These are phyloP conservation scores for Typhlomys cinereus DNA, from an alignment of 2,113 vertebrate species.

Conservation along the genomic window DNA sequence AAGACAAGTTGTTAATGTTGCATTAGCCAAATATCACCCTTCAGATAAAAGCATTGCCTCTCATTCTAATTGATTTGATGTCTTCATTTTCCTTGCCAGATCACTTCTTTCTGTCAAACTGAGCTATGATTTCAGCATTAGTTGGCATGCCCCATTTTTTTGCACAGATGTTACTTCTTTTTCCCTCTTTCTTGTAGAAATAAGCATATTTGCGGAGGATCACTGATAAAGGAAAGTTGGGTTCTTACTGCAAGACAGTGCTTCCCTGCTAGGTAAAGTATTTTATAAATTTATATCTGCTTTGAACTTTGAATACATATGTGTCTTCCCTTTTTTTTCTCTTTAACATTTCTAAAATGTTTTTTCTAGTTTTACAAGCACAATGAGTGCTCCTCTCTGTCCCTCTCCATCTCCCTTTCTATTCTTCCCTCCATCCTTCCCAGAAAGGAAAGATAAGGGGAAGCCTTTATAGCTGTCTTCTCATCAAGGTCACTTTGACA, in stretches of 20 bases:
- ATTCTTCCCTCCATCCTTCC: no score
- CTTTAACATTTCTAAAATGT: neutral
- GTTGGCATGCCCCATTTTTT: conserved; percentile 36
- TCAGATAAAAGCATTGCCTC: neutral
- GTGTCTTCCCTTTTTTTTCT: neutral
- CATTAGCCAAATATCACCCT: neutral
- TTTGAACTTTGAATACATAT: conserved; percentile 7
- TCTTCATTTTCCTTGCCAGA: neutral
- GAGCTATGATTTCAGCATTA: conserved; percentile 12
- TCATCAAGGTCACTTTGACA: neutral
- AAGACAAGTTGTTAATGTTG: neutral
- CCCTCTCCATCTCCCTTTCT: neutral
- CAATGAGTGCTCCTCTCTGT: no score
- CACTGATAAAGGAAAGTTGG: conserved; percentile 96
- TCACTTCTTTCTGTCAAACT: neutral
- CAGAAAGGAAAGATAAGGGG: neutral
- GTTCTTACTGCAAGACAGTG: conserved; percentile 96
- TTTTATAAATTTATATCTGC: conserved; percentile 43
- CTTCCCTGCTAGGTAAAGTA: conserved; percentile 95
- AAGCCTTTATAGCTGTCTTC: neutral
- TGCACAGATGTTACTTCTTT: conserved; percentile 39
- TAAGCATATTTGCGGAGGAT: conserved; percentile 96
- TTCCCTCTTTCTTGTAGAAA: conserved; percentile 83
- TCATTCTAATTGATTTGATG: neutral
- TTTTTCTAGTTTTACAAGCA: neutral